These are phyloP conservation scores for Acleris laterana DNA, from an alignment of 2,888 invertebrate genomes.

Conservation along the genomic window DNA sequence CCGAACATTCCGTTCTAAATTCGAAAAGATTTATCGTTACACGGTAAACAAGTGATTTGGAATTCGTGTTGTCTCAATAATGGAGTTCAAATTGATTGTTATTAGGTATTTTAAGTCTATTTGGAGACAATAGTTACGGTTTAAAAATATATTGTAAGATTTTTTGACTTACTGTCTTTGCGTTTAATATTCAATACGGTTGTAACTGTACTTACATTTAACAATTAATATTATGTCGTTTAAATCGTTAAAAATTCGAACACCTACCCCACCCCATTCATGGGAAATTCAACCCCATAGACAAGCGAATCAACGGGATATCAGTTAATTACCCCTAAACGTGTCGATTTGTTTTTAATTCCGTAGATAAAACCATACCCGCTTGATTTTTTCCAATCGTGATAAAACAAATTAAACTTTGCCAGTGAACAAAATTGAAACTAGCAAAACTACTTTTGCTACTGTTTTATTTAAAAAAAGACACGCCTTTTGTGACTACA, in stretches of 20 bases:
- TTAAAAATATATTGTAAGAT: background rate
- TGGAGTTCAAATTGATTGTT: constrained; percentile 4
- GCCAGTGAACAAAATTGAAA: background rate
- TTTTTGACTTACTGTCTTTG: too few relatives aligned
- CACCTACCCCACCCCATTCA: background rate
- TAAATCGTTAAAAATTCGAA: too few relatives aligned
- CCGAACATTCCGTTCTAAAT: constrained; percentile 12
- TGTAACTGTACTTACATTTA: too few relatives aligned
- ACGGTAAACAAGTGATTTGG: constrained; percentile 27
- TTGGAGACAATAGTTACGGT: background rate
- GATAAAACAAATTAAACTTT: constrained; percentile 15
- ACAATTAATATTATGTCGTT: too few relatives aligned
- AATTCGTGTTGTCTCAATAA: constrained; percentile 17
- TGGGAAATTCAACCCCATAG: constrained; percentile 7
- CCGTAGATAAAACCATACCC: constrained; percentile 30
- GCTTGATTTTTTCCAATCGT: constrained; percentile 14
- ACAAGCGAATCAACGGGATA: constrained; percentile 14
- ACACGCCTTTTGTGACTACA: background rate
- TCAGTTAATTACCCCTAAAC: constrained; percentile 29
- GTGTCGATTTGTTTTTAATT: constrained; percentile 34
- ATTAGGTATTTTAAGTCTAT: constrained; percentile 1
- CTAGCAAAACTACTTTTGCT: background rate
- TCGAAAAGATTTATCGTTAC: constrained; percentile 36
- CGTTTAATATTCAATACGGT: too few relatives aligned
- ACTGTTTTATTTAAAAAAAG: background rate